Evolutionary conservation across 2,797 vertebrate genomes (phyloP).

Genomic region (Coracias cyanogaster): DNA sequence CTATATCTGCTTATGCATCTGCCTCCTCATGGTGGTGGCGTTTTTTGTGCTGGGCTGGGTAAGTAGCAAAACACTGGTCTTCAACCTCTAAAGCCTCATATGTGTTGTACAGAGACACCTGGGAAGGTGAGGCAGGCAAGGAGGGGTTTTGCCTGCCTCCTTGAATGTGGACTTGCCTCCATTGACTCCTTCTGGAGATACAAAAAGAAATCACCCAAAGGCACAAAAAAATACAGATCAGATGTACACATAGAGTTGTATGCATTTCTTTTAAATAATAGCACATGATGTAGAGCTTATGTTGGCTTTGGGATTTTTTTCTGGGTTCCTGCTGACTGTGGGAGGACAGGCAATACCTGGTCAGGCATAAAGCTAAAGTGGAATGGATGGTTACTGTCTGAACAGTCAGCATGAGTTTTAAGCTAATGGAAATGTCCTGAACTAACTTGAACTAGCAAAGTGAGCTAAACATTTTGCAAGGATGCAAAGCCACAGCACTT

Average conservation of each 20-base stretch:
- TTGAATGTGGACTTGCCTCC: neutral
- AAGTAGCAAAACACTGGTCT: too few relatives aligned
- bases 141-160: fast-evolving
- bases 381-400: neutral
- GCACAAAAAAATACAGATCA: neutral
- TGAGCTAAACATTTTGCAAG: neutral
- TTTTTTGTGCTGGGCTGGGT: too few relatives aligned
- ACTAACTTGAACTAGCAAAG: neutral
- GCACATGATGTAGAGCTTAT: neutral
- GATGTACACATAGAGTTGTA: neutral
- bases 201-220: neutral
- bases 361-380: neutral
- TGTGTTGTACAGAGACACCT: neutral
- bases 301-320: neutral
- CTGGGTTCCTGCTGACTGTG: neutral
- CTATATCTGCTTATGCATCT: too few relatives aligned
- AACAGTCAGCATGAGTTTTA: neutral
- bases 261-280: neutral
- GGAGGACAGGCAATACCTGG: neutral
- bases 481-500: neutral
- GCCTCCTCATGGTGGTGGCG: too few relatives aligned
- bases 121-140: neutral
- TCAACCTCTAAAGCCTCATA: neutral
- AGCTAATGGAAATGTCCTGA: neutral
- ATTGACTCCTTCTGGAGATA: neutral